These are phyloP conservation scores for Bergia puertoricense DNA, from an alignment of 92 coral and sea anemone genomes.

Conservation along the genomic window DNA sequence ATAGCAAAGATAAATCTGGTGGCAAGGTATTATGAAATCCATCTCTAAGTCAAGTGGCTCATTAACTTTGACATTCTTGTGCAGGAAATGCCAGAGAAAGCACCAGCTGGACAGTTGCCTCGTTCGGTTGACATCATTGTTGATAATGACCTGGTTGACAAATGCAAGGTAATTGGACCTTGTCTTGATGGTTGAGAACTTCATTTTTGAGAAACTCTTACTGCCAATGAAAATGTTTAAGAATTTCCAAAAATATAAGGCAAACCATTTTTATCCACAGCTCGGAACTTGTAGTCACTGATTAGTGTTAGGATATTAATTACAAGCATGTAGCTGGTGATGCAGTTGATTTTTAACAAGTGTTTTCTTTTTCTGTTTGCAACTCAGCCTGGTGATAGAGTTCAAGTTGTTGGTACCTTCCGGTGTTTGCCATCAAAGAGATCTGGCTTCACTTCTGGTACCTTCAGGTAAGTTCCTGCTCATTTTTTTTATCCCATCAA, in stretches of 20 bases:
- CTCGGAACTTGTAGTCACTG: not conserved
- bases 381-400: constrained; percentile 94
- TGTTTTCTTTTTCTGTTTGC: not conserved
- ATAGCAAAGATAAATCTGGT: too few relatives aligned
- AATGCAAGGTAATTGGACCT: constrained; percentile 73
- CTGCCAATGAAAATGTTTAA: too few relatives aligned
- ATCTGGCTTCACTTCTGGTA: constrained; percentile 96
- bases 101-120: constrained; percentile 98
- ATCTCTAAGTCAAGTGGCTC: not conserved
- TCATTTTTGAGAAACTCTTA: too few relatives aligned
- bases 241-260: too few relatives aligned
- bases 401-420: constrained; percentile 91
- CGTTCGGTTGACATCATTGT: constrained; percentile 96
- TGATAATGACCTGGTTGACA: constrained; percentile 93
- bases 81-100: constrained; percentile 99
- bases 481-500: not conserved
- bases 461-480: constrained; percentile 68
- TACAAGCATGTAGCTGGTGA: not conserved
- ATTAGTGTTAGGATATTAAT: not conserved
- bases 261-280: not conserved
- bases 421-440: constrained; percentile 97
- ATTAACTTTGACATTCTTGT: not conserved
- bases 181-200: not conserved
- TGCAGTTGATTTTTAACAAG: not conserved
- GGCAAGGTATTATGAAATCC: too few relatives aligned